These are phyloP conservation scores for Lycodopsis pacificus DNA, from an alignment of 2,797 vertebrate species.

Conservation along the genomic window DNA sequence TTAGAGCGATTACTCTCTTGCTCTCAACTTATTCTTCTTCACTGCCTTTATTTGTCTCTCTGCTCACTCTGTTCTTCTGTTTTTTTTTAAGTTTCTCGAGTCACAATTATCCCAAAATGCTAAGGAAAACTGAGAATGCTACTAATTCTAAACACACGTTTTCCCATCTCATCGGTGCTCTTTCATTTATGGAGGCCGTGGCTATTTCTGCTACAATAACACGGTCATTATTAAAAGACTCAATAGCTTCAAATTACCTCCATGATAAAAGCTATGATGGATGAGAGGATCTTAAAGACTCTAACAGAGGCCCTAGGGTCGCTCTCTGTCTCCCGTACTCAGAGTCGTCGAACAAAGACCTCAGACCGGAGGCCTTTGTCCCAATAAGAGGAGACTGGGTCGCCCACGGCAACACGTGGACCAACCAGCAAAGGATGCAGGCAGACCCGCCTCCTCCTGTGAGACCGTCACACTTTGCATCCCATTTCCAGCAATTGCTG, in stretches of 20 bases:
- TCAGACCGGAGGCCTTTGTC: slow-evolving; percentile 51
- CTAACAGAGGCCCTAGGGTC: slow-evolving; percentile 40
- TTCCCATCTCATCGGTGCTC: neutral
- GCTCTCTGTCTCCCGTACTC: slow-evolving; percentile 25
- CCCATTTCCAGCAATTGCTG: slow-evolving; percentile 29
- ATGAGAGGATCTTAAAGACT: slow-evolving; percentile 60
- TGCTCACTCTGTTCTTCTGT: slow-evolving; percentile 1
- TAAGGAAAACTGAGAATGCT: neutral
- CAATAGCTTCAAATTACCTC: slow-evolving; percentile 46
- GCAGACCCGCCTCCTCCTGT: slow-evolving; percentile 15
- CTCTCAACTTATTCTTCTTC: slow-evolving; percentile 37
- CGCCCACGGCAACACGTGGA: slow-evolving; percentile 60
- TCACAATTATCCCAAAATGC: neutral
- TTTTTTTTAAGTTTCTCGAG: slow-evolving; percentile 10
- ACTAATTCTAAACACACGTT: neutral
- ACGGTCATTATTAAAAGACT: slow-evolving; percentile 52
- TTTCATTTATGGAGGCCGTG: slow-evolving; percentile 20
- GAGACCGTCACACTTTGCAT: slow-evolving; percentile 29
- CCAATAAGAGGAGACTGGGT: slow-evolving; percentile 53
- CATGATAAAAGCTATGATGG: slow-evolving; percentile 45
- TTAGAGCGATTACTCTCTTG: slow-evolving; percentile 52
- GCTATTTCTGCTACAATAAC: slow-evolving; percentile 44
- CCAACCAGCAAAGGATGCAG: slow-evolving; percentile 38
- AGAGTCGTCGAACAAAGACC: slow-evolving; percentile 20
- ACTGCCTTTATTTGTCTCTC: slow-evolving; percentile 16